Evolutionary conservation across 2,888 invertebrate genomes (phyloP).

Genomic region (Pediacus dermestoides): DNA sequence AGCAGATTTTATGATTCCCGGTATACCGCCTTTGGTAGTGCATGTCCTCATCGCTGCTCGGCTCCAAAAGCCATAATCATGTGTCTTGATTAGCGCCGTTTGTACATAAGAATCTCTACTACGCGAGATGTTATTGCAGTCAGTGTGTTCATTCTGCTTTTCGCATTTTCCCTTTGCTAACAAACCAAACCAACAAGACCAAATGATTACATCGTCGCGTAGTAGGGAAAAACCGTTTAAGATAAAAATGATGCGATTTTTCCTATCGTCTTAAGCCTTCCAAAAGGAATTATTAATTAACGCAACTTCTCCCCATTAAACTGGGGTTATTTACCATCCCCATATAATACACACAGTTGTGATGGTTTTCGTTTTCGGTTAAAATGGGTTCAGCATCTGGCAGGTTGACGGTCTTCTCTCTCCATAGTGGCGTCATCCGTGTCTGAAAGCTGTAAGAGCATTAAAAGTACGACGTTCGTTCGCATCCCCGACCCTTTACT

Average conservation of each 20-base stretch:
- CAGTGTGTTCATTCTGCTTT: no score
- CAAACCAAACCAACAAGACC: no score
- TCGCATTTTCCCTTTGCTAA: no score
- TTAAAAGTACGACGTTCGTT: slow-evolving; percentile 36
- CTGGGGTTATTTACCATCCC: no score
- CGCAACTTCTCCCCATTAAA: no score
- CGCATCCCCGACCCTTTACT: slow-evolving; percentile 33
- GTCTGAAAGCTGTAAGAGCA: slow-evolving; percentile 34
- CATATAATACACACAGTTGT: no score
- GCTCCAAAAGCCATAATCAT: slow-evolving; percentile 48
- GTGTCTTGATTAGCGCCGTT: slow-evolving; percentile 52
- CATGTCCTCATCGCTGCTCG: slow-evolving; percentile 41
- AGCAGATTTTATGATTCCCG: slow-evolving; percentile 40
- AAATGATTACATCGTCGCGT: no score
- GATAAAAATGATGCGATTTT: no score
- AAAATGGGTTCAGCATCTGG: slow-evolving; percentile 13
- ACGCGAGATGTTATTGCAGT: slow-evolving; percentile 5
- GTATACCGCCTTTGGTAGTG: slow-evolving; percentile 40
- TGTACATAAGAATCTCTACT: slow-evolving; percentile 46
- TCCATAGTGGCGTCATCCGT: slow-evolving; percentile 25
- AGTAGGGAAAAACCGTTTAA: no score
- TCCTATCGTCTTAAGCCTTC: no score
- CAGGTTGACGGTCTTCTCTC: slow-evolving; percentile 24
- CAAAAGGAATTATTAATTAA: no score
- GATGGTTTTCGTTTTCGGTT: no score